Base-by-base conservation (phyloP, 2,888 invertebrate genomes). In the Peribatodes rhomboidaria region DNA sequence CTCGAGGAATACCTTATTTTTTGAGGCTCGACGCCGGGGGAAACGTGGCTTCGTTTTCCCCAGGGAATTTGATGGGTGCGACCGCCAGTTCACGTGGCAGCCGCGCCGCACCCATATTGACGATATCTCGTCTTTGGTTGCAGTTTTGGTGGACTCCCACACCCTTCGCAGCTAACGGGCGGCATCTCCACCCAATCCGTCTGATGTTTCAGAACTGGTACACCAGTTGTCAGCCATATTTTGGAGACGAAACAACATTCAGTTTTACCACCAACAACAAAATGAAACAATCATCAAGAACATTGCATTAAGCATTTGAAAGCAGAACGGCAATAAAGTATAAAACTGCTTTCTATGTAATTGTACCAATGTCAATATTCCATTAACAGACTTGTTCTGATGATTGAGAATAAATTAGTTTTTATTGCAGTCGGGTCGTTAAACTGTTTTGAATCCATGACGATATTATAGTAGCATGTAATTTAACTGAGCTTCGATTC, bases 301-400 rank as follows among this genome's bases (percentile, higher is more conserved):
- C 57, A 20, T 41, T 54, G 53, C 58, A 31, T 64, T 60, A 55
- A 65, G 50, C 49, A 31, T 63, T 59, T 22, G 65, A 65, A 65
- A 56, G 50, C 65, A 56, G 65, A 55, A 55, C 58, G 41, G 16
- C 46, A 27, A 54, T 53, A 49, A 64, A 64, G 44, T 55, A 55
- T 49, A 42, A 42, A 65, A 52, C 44, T 37, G 52, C 65, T 65
- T 65, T 65, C 60, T 56, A 65, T 56, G 60, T 64, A 52, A 65
- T 60, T 65, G 60, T 65, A 65, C 56, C 60, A 56, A 65, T 22
- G 65, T 60, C 65, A 65, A 64, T 64, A 64, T 16, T 39, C 53
- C 52, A 63, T 64, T 54, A 54, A 60, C 9, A 37, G 27, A 35
- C 42, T 13, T 33, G 52, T 42, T 54, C 52, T 18, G 44, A 54